A percentile compares a stretch with the other conserved stretches of the same genome.
Conservation (phyloP, 2,797 vertebrate genomes). For the Harpagifer antarcticus region DNA sequence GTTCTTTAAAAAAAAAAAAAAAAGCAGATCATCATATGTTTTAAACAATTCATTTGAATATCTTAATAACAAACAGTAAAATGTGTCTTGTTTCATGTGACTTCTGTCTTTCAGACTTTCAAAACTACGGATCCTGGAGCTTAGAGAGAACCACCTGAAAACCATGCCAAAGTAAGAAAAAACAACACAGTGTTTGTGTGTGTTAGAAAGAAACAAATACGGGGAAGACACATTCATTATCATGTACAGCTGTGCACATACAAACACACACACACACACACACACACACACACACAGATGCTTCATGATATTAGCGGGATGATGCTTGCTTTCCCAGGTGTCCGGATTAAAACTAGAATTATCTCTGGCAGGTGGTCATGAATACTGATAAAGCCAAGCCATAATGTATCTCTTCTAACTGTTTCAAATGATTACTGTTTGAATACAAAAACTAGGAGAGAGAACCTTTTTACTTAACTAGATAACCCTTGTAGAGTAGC, state of each 20-base stretch:
- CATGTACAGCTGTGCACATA: not conserved
- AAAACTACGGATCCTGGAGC: slow-evolving; percentile 98
- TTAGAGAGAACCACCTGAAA: slow-evolving; percentile 99
- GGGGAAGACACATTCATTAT: not conserved
- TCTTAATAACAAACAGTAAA: not conserved
- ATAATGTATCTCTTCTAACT: slow-evolving; percentile 1
- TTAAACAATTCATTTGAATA: not conserved
- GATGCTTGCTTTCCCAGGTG: slow-evolving; percentile 58
- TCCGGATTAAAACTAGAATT: slow-evolving; percentile 68
- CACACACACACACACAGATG: slow-evolving; percentile 11
- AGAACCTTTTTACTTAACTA: not conserved
- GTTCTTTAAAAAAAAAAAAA: not conserved
- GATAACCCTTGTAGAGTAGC: not conserved
- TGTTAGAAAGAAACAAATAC: not conserved
- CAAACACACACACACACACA: slow-evolving; percentile 10
- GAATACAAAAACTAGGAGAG: not conserved
- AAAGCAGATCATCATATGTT: not conserved
- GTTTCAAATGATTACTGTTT: not conserved
- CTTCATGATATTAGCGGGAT: slow-evolving; percentile 41
- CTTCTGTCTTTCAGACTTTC: slow-evolving; percentile 88
- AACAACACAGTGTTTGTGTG: slow-evolving; percentile 18
- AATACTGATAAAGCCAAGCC: slow-evolving; percentile 35
- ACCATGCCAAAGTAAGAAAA: slow-evolving; percentile 98
- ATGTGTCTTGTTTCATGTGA: slow-evolving; percentile 17
- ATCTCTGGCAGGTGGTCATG: slow-evolving; percentile 56